phyloP scores from a whole-genome alignment of 2,888 invertebrate species.

The Orthosia gracilis region DNA sequence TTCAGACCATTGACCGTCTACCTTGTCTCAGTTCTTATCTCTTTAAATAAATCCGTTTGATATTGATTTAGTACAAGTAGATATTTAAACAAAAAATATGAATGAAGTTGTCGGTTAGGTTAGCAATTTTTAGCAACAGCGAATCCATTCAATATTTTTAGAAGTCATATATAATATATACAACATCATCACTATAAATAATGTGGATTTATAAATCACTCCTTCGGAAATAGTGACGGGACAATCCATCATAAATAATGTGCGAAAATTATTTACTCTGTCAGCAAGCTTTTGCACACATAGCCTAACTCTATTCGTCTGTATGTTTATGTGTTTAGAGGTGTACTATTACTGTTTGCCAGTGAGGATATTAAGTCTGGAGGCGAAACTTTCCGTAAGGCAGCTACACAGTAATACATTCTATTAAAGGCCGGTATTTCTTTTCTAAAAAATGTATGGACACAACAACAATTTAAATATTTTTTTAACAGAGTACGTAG shows the following conservation, averaged over 20 bases:
- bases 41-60: background rate
- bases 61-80: background rate
- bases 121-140: conserved; percentile 4
- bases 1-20: background rate
- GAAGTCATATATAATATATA: conserved; percentile 32
- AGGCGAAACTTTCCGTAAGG: background rate
- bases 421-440: background rate
- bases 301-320: background rate
- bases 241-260: conserved; percentile 38
- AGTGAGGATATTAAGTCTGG: background rate
- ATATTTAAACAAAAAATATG: background rate
- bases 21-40: background rate
- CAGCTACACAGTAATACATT: background rate
- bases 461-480: background rate
- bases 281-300: conserved; percentile 10
- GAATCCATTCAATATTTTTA: conserved; percentile 35
- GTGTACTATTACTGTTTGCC: conserved; percentile 19
- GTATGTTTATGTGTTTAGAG: background rate
- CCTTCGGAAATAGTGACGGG: conserved; percentile 32
- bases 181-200: conserved; percentile 8
- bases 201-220: conserved; percentile 46
- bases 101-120: background rate
- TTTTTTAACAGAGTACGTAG: background rate
- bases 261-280: conserved; percentile 17
- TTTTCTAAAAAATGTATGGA: background rate